A percentile compares a stretch with the other conserved stretches of the same genome.
These are phyloP conservation scores for Cryptus armator DNA, from an alignment of 2,888 invertebrate species.

Conservation along the genomic window DNA sequence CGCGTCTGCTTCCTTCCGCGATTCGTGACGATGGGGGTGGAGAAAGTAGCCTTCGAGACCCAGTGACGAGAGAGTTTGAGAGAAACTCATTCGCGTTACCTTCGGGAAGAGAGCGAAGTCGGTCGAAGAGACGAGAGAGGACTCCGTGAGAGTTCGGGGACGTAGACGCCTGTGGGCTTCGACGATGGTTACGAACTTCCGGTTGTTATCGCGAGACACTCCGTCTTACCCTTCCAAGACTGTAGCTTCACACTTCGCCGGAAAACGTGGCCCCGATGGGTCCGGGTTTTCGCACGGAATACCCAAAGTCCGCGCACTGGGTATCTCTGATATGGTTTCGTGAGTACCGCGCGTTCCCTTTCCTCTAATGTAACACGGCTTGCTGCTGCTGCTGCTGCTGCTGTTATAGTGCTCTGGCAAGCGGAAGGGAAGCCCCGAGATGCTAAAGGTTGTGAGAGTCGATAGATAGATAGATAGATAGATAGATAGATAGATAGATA, in stretches of 20 bases:
- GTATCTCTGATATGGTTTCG: neutral
- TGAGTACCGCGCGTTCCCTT: neutral
- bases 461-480: constrained; percentile 7
- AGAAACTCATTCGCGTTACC: neutral
- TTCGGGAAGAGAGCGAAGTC: neutral
- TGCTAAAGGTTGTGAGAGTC: neutral
- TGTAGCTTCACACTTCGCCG: neutral
- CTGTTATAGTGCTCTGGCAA: constrained; percentile 20
- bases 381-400: constrained; percentile 10
- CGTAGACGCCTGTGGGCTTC: constrained; percentile 13
- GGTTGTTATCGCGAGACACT: constrained; percentile 64
- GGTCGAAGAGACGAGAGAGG: neutral
- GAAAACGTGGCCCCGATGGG: constrained; percentile 31
- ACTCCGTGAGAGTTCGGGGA: neutral
- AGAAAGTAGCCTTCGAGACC: neutral
- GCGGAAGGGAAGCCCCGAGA: neutral
- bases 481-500: neutral
- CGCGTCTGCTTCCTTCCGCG: constrained; percentile 25
- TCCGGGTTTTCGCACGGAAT: neutral
- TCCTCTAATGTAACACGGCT: constrained; percentile 15
- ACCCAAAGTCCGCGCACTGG: constrained; percentile 7
- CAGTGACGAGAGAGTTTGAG: neutral
- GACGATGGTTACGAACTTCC: constrained; percentile 58
- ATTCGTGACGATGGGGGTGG: neutral
- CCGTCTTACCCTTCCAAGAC: neutral